Base-by-base conservation (phyloP, 2,113 vertebrate species). In the Callospermophilus lateralis region DNA sequence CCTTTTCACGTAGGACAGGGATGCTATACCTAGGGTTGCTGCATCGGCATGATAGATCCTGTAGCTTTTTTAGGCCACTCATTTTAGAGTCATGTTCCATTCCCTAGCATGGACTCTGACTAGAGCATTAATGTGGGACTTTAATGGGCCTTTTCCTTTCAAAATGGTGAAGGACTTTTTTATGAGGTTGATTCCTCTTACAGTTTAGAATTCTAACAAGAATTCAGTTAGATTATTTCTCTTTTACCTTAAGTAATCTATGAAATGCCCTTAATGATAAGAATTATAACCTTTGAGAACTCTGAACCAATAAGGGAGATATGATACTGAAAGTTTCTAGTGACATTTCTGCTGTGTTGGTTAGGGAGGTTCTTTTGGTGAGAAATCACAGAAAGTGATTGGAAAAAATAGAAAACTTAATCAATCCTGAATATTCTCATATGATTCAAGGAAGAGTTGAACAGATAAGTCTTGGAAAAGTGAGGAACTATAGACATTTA, bases 191-290 rank as follows among this genome's bases (percentile, higher is more conserved):
- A 26, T 8, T 90, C 20, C 70, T 90, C 32, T 96, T 96, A 42
- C 90, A 88, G 80, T 88, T 74, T 88, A 84, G 86, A 90, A 22
- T 48, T 90, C 65, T 79, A 53, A 83, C 10, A 90, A 84, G 63
- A 74, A 90, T 72, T 4, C 53, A 81, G 26, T 90, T 13, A 16
- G 73, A 53, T 92, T 28, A 73, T 83, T 67, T 86, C 67, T 34
- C 39, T 77, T 94, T 90, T 73, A 83, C 42, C 26, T 37, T n/a
- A 89, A 22, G 9, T 11, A 22, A 67, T 83, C 34, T 72, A 1
- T 74, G 11, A 87, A 55, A 68, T 78, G 7, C 6, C 11, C 39
- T 91, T 83, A 70, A 39, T n/a, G 45, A 77, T 7, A 84, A 37
- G 77, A 55, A 53, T 70, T n/a, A 7, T 80, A 19, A 15, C 42